Conservation (phyloP, 1,140 invertebrate species). For the Cataglyphis hispanica region DNA sequence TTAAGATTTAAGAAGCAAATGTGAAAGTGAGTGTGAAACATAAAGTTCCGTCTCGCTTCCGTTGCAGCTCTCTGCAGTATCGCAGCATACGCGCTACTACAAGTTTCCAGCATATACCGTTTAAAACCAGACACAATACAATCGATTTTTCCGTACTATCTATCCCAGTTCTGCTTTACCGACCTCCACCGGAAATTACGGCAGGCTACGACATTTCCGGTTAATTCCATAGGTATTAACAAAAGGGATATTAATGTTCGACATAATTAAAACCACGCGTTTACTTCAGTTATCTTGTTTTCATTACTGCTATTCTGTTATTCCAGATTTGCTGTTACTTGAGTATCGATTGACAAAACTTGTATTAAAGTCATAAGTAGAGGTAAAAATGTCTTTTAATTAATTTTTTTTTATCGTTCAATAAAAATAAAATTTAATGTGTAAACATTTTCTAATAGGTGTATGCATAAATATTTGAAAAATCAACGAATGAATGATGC, state of each 20-base stretch:
- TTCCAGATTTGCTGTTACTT: background rate
- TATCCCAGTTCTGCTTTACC: slow-evolving; percentile 21
- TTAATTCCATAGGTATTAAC: slow-evolving; percentile 68
- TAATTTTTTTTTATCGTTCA: background rate
- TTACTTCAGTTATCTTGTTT: slow-evolving; percentile 54
- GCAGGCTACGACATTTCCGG: slow-evolving; percentile 70
- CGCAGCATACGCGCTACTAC: slow-evolving; percentile 27
- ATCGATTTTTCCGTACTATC: slow-evolving; percentile 45
- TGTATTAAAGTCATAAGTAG: background rate
- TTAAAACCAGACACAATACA: slow-evolving; percentile 12
- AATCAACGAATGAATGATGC: background rate
- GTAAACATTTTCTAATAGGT: no score
- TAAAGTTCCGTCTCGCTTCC: background rate
- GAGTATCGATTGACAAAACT: background rate
- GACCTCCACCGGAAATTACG: slow-evolving; percentile 69
- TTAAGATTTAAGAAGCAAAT: background rate
- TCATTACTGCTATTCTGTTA: background rate
- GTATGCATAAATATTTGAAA: background rate
- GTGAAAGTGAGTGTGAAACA: background rate
- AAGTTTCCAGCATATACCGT: slow-evolving; percentile 54
- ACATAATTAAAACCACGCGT: slow-evolving; percentile 69
- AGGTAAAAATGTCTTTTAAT: background rate
- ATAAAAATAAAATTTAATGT: background rate
- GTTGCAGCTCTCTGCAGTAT: slow-evolving; percentile 71
- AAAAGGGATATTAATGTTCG: slow-evolving; percentile 70